Conservation (phyloP, 2,888 invertebrate genomes). For the Lissonota sp. region DNA sequence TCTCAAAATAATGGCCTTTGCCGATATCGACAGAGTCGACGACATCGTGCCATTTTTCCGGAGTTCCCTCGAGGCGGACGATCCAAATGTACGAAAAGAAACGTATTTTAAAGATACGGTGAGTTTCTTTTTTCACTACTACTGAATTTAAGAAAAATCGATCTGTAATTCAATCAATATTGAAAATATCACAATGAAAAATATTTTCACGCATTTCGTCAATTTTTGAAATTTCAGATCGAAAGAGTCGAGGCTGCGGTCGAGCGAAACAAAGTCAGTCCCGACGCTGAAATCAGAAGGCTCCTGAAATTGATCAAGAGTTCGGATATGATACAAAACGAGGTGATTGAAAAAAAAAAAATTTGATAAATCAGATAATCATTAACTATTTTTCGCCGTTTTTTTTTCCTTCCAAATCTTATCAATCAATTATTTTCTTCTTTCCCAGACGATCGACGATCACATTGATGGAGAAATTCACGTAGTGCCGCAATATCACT, state of each 20-base stretch:
- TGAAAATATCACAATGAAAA: no score
- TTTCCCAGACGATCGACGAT: slow-evolving; percentile 51
- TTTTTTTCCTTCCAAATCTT: not conserved
- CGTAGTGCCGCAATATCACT: not conserved
- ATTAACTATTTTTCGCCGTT: not conserved
- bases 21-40: slow-evolving; percentile 87
- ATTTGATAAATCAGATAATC: not conserved
- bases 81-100: slow-evolving; percentile 85
- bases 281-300: slow-evolving; percentile 86
- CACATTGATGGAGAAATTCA: slow-evolving; percentile 40
- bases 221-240: slow-evolving; percentile 82
- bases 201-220: no score
- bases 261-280: slow-evolving; percentile 84
- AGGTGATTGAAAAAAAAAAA: slow-evolving; percentile 41
- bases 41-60: slow-evolving; percentile 88
- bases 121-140: slow-evolving; percentile 72
- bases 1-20: slow-evolving; percentile 88
- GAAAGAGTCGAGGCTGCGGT: slow-evolving; percentile 84
- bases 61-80: slow-evolving; percentile 86
- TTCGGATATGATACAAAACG: slow-evolving; percentile 12
- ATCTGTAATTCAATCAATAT: no score
- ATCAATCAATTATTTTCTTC: not conserved
- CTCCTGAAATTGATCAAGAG: slow-evolving; percentile 85
- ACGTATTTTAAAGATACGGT: slow-evolving; percentile 88
- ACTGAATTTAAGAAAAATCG: no score